phyloP scores from a whole-genome alignment of 2,113 vertebrate species.

The Marcusenius ussheri region DNA sequence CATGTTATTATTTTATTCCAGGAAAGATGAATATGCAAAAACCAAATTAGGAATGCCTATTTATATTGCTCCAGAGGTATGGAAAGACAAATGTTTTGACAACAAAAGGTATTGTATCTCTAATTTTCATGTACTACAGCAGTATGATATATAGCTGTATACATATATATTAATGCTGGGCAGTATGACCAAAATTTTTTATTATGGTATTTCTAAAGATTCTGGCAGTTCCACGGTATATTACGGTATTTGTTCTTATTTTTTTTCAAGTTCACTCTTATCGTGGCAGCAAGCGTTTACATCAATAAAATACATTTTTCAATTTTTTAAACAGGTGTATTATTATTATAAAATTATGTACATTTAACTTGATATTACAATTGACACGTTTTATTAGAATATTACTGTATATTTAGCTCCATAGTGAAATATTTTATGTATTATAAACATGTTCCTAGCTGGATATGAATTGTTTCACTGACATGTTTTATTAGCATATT shows the following conservation, averaged over 20 bases:
- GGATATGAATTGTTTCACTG: neutral
- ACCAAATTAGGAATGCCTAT: conserved; percentile 71
- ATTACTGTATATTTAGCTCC: neutral
- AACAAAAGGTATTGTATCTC: conserved; percentile 67
- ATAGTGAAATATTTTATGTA: neutral
- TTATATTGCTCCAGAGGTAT: conserved; percentile 74
- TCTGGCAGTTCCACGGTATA: neutral
- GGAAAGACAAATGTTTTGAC: conserved; percentile 74
- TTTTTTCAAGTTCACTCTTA: neutral
- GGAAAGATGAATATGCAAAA: conserved; percentile 42
- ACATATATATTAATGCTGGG: neutral
- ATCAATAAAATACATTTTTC: neutral
- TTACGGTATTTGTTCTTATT: neutral
- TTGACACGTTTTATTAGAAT: neutral
- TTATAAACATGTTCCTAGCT: neutral
- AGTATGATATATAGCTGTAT: neutral
- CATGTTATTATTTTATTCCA: conserved; percentile 1
- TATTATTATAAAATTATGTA: neutral
- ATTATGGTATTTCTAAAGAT: neutral
- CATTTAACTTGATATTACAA: neutral
- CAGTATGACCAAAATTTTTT: neutral
- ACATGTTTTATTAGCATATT: neutral
- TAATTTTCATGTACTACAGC: neutral
- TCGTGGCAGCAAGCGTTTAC: neutral
- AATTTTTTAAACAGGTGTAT: neutral